Conservation (phyloP, 2,797 vertebrate species). For the Sorex maritimensis region DNA sequence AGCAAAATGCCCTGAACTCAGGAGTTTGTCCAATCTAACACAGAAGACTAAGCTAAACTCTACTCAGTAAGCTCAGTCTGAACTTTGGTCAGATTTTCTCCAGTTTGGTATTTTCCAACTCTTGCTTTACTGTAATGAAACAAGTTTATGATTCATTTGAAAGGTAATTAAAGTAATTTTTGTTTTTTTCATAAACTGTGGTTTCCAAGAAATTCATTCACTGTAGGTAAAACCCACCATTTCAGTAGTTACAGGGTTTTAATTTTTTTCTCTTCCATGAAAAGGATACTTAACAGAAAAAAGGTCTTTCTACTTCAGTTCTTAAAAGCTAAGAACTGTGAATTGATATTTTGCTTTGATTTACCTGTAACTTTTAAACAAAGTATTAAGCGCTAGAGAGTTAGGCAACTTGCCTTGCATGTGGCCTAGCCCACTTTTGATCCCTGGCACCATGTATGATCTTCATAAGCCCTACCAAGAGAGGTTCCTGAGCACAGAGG, state of each 20-base stretch:
- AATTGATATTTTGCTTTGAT: conserved; percentile 46
- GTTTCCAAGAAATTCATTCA: conserved; percentile 55
- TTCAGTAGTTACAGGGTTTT: conserved; percentile 45
- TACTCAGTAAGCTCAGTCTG: neutral
- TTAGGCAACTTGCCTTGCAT: too few species aligned
- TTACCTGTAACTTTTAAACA: too few species aligned
- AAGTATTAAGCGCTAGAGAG: too few species aligned
- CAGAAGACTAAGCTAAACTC: neutral
- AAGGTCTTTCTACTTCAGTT: conserved; percentile 71
- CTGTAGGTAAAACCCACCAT: conserved; percentile 21
- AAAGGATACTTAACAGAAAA: conserved; percentile 31
- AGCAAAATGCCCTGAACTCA: neutral
- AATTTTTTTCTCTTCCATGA: conserved; percentile 16
- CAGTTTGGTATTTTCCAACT: neutral
- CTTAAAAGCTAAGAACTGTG: conserved; percentile 66
- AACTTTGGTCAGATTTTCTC: conserved; percentile 25
- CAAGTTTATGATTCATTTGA: conserved; percentile 34
- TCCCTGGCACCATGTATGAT: too few species aligned
- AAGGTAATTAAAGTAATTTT: conserved; percentile 65
- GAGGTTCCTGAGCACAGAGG: too few species aligned
- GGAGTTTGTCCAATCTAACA: neutral
- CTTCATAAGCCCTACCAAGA: too few species aligned
- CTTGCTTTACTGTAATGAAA: conserved; percentile 16
- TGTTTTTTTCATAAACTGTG: conserved; percentile 42
- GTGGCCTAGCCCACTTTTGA: too few species aligned